Base-by-base conservation (phyloP, 1,140 invertebrate species). In the Drosophila nebulosa region DNA sequence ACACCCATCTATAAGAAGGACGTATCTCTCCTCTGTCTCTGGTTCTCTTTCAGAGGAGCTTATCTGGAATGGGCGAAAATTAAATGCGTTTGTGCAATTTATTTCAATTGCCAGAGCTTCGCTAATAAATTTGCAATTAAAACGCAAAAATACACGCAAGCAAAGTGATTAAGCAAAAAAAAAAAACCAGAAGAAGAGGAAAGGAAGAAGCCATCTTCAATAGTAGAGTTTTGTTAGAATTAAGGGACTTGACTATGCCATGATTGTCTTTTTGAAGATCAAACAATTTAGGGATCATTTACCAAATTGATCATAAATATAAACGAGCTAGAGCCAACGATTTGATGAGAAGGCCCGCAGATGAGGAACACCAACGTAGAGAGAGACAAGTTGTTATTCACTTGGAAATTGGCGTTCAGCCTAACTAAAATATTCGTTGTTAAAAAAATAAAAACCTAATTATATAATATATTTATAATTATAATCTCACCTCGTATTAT, bases 81-180 rank as follows among this genome's bases (percentile, higher is more conserved):
- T 72, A 69, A 73, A 70, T 63, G 62, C 55, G 58, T 61, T 67
- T 35, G 51, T 72, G 64, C 64, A 80, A 80, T 80, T 80, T 69
- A 72, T 80, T 80, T 79, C 72, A 80, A 80, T 80, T 79, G 79
- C 79, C 79, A 57, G 68, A 58, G 63, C 65, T n/a, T n/a, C 63
- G 71, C 79, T 84, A 84, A 83, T 83, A 83, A 84, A 71, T 79
- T 56, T 64, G 64, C 52, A 79, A 83, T 83, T 84, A 75, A 83
- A 69, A 30, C 62, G 46, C 66, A 73, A 70, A 79, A 73, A 83
- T 75, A 75, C 61, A 60, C 65, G 60, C 70, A 79, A 59, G 78
- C 71, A 69, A 74, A 78, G 64, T 72, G 67, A 76, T 83, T 83
- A 63, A 68, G 62, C 39, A 22, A 30, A 26, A 32, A n/a, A 14